Base-by-base conservation (phyloP, 37 sponge, comb jelly and placozoan species). In the Spongilla lacustris region DNA sequence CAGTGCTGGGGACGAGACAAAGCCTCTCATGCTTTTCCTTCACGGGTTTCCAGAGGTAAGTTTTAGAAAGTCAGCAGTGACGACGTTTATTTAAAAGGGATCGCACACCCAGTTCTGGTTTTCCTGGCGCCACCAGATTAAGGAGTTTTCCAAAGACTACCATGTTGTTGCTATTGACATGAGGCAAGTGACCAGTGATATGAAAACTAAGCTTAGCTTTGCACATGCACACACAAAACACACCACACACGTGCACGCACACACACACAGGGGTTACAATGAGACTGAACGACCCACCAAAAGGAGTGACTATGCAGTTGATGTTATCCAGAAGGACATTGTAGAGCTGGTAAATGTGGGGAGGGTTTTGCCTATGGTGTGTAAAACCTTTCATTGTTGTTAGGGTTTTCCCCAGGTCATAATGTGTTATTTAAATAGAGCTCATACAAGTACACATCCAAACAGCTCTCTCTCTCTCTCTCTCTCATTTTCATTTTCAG, bases 1-100 rank as follows among this genome's bases (percentile, higher is more conserved):
- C 26, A 66, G 71, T 36, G 76, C 71, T 77, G 93, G 93, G 35
- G 84, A 86, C 37, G 73, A 71, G 33, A 67, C 79, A 19, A 89
- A 89, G 19, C 93, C 93, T 48, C 79, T 93, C 66, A 93, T 93
- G 93, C 78, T 93, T 36, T 83, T 93, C 36, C 84, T 93, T 34
- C 93, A 93, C 78, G 93, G 93, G 12, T 93, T 93, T 69, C 93
- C 93, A 36, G 93, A 93, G 87, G 91, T 91, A 17, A 58, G 19
- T 58, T 58, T 58, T 58, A 58, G 21, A 58, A 58, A 17, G 21
- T 58, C 1, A 19, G 1, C 11, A 58, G 4, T 58, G 11, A n/a
- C n/a, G n/a, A n/a, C n/a, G 14, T 58, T 58, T 17, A 58, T 17
- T 19, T 58, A 13, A 58, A 19, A 19, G 14, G 21, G 11, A 58